These are phyloP conservation scores for Trichogramma evanescens DNA, from an alignment of 2,888 invertebrate genomes.

Conservation along the genomic window DNA sequence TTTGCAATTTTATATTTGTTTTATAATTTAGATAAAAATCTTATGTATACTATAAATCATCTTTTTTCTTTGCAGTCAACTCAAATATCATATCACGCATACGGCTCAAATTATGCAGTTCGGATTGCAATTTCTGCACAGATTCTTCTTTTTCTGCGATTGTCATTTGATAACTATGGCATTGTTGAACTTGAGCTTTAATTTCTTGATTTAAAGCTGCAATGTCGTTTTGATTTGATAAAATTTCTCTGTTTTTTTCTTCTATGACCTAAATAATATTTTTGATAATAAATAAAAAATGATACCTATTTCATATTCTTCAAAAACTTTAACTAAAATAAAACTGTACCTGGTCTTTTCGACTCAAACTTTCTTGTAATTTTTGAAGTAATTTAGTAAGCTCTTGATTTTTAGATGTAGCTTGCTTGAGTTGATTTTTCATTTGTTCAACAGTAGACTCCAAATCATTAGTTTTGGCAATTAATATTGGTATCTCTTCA, in stretches of 20 bases:
- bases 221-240: slow-evolving; percentile 32
- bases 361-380: slow-evolving; percentile 31
- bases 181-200: slow-evolving; percentile 32
- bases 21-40: not conserved
- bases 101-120: slow-evolving; percentile 35
- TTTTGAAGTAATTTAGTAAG: slow-evolving; percentile 26
- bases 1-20: not conserved
- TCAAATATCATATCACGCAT: slow-evolving; percentile 43
- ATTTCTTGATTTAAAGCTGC: slow-evolving; percentile 37
- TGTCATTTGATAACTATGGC: slow-evolving; percentile 30
- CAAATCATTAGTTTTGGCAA: slow-evolving; percentile 27
- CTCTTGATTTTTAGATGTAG: slow-evolving; percentile 26
- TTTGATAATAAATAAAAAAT: slow-evolving; percentile 3
- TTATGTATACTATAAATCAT: slow-evolving; percentile 3
- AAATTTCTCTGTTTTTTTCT: slow-evolving; percentile 32
- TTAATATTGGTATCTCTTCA: slow-evolving; percentile 27
- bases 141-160: slow-evolving; percentile 35
- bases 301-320: slow-evolving; percentile 2
- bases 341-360: slow-evolving; percentile 33
- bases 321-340: not conserved
- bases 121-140: slow-evolving; percentile 29
- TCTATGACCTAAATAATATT: slow-evolving; percentile 30
- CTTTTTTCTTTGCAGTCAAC: slow-evolving; percentile 38
- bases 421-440: slow-evolving; percentile 26
- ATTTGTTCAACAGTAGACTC: slow-evolving; percentile 27